These are phyloP conservation scores for Hypsibius dujardini DNA, from an alignment of 1,140 invertebrate species.

Conservation along the genomic window DNA sequence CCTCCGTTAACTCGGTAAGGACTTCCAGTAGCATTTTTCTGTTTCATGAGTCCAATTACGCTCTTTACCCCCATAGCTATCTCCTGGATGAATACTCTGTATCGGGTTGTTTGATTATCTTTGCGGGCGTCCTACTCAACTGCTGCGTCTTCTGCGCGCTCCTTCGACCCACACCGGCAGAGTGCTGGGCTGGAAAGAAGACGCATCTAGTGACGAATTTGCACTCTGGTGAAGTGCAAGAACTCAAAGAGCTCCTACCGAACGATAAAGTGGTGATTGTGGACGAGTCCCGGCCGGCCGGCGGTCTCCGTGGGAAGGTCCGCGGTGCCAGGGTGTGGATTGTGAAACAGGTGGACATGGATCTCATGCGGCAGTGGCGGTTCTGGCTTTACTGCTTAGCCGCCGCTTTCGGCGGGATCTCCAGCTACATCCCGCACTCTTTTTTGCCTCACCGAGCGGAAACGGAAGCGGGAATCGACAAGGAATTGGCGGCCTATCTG, in stretches of 20 bases:
- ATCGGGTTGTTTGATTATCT: neutral
- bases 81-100: conserved; percentile 43
- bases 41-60: too few species aligned
- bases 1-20: conserved; percentile 57
- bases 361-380: conserved; percentile 13
- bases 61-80: too few species aligned
- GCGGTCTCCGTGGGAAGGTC: neutral
- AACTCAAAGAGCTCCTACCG: neutral
- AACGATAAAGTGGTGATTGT: neutral
- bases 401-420: neutral
- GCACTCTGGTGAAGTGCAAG: neutral
- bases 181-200: neutral
- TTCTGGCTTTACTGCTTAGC: conserved; percentile 11
- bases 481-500: neutral
- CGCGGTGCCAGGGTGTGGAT: conserved; percentile 8
- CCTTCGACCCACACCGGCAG: conserved; percentile 8
- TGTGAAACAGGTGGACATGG: neutral
- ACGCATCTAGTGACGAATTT: neutral
- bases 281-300: neutral
- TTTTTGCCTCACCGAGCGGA: conserved; percentile 10
- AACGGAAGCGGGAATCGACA: neutral
- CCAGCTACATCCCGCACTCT: conserved; percentile 5
- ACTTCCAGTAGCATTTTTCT: too few species aligned
- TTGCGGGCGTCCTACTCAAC: conserved; percentile 14
- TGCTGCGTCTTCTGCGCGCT: conserved; percentile 16